Evolutionary conservation across 2,888 invertebrate species (phyloP).

Genomic region (Taphrorychus bicolor): DNA sequence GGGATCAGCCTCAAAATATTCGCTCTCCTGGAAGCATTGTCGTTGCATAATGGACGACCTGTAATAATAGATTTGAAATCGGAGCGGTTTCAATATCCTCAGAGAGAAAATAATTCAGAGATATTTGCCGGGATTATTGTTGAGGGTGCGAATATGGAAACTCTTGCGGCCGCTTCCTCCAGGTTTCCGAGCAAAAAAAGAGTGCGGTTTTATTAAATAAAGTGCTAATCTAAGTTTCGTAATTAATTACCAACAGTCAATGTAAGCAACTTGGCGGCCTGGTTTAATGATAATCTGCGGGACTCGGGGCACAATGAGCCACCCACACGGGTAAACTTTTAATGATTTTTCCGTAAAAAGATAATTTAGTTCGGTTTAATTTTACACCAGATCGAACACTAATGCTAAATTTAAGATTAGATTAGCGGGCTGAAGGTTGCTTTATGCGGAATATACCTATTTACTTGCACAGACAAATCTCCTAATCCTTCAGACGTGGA

Average conservation of each 20-base stretch:
- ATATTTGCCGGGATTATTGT: constrained; percentile 9
- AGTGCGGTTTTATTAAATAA: background rate
- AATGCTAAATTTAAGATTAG: constrained; percentile 11
- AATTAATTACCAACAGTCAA: background rate
- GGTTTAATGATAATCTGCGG: background rate
- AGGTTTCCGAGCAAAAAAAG: background rate
- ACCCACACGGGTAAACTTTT: constrained; percentile 7
- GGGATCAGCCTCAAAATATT: constrained; percentile 15
- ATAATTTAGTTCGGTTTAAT: background rate
- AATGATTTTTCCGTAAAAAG: constrained; percentile 3
- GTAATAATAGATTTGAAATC: constrained; percentile 22
- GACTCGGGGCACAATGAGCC: background rate
- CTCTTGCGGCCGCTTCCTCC: background rate
- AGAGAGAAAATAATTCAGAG: constrained; percentile 4
- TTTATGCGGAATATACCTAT: too few relatives aligned
- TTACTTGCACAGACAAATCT: too few relatives aligned
- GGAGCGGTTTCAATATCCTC: constrained; percentile 19
- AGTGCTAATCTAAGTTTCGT: background rate
- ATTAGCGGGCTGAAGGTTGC: too few relatives aligned
- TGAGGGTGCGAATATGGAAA: constrained; percentile 2
- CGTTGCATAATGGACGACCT: constrained; percentile 23
- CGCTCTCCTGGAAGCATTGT: constrained; percentile 20
- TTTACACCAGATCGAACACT: background rate
- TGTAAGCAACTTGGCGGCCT: background rate
- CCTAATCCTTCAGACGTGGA: too few relatives aligned